Evolutionary conservation across 2,888 invertebrate species (phyloP).

Genomic region (Incurvaria masculella): DNA sequence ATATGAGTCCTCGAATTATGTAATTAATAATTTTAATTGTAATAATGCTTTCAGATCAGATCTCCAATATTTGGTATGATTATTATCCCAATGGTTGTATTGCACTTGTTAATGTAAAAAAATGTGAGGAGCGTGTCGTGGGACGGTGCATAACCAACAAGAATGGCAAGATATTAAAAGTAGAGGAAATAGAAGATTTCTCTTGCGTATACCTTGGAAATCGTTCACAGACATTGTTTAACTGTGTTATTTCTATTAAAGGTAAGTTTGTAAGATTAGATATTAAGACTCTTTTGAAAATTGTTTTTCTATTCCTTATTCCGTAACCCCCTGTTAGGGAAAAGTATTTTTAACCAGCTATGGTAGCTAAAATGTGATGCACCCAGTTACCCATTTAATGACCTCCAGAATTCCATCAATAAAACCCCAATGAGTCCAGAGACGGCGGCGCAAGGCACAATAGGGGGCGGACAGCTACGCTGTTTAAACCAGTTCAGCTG

Average conservation of each 20-base stretch:
- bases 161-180: conserved; percentile 20
- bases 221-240: conserved; percentile 62
- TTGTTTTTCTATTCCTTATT: too few relatives aligned
- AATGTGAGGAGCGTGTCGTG: conserved; percentile 27
- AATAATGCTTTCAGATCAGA: conserved; percentile 26
- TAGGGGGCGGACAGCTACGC: too few relatives aligned
- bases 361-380: too few relatives aligned
- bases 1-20: too few relatives aligned
- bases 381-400: too few relatives aligned
- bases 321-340: too few relatives aligned
- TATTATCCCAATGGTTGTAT: conserved; percentile 32
- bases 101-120: conserved; percentile 29
- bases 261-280: conserved; percentile 25
- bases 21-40: conserved; percentile 1
- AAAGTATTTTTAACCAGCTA: too few relatives aligned
- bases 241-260: conserved; percentile 54
- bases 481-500: too few relatives aligned
- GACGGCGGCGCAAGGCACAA: too few relatives aligned
- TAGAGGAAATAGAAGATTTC: conserved; percentile 44
- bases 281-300: too few relatives aligned
- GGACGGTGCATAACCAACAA: conserved; percentile 31
- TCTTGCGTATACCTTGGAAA: conserved; percentile 65
- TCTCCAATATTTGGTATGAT: conserved; percentile 30
- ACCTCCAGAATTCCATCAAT: too few relatives aligned
- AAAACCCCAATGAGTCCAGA: too few relatives aligned